phyloP scores from a whole-genome alignment of 2,797 vertebrate species.

The Kryptolebias ocellatus region DNA sequence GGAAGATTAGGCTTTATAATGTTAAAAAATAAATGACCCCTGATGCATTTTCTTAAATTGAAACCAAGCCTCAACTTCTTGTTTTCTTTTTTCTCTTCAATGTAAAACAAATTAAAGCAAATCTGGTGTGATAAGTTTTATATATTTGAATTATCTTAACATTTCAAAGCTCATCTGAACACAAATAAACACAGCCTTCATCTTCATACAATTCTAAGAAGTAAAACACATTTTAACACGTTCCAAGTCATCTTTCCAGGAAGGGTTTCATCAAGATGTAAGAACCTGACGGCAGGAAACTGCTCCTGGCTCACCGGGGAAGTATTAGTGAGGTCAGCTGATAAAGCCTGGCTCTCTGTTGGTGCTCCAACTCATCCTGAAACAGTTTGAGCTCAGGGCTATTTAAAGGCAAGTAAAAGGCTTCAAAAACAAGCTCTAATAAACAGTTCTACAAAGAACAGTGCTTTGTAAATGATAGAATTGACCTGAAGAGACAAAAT shows the following conservation, averaged over 20 bases:
- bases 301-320: slow-evolving; percentile 17
- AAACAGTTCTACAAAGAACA: slow-evolving; percentile 1
- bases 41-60: too few relatives aligned
- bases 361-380: slow-evolving; percentile 20
- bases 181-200: not conserved
- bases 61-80: too few relatives aligned
- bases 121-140: not conserved
- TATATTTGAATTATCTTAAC: not conserved
- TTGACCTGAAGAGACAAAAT: not conserved
- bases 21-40: too few relatives aligned
- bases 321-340: slow-evolving; percentile 27
- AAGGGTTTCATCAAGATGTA: slow-evolving; percentile 10
- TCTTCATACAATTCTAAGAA: not conserved
- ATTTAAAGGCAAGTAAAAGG: slow-evolving; percentile 10
- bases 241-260: slow-evolving; percentile 5
- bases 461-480: not conserved
- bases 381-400: slow-evolving; percentile 22
- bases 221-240: not conserved
- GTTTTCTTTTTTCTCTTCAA: not conserved
- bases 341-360: slow-evolving; percentile 21
- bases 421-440: slow-evolving; percentile 18
- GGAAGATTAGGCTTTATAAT: too few relatives aligned
- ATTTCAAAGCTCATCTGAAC: not conserved
- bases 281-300: slow-evolving; percentile 22
- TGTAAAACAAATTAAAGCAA: not conserved